Conservation (phyloP, 2,888 invertebrate species). For the Aelia acuminata region DNA sequence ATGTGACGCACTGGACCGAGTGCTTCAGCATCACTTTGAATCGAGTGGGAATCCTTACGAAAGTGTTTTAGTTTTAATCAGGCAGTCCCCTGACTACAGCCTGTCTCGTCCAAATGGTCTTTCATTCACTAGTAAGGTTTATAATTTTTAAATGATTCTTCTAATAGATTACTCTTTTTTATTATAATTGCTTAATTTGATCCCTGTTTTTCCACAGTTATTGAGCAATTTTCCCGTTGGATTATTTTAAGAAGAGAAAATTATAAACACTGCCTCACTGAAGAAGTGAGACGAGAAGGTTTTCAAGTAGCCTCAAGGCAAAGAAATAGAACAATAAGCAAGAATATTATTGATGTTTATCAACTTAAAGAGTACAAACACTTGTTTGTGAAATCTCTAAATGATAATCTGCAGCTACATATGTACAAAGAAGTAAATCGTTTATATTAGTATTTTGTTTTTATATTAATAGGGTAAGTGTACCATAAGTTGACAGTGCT, state of each 20-base stretch:
- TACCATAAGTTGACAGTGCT: no score
- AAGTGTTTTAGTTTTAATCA: slow-evolving; percentile 74
- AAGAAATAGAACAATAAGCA: slow-evolving; percentile 76
- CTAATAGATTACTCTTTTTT: background rate
- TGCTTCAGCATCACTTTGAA: slow-evolving; percentile 72
- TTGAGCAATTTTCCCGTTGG: slow-evolving; percentile 70
- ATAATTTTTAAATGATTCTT: background rate
- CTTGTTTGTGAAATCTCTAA: slow-evolving; percentile 76
- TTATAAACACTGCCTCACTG: slow-evolving; percentile 71
- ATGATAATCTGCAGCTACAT: slow-evolving; percentile 73
- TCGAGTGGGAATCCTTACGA: slow-evolving; percentile 74
- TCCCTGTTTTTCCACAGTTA: slow-evolving; percentile 68
- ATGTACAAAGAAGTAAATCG: slow-evolving; percentile 78
- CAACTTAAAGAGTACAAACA: slow-evolving; percentile 76
- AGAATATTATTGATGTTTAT: slow-evolving; percentile 77
- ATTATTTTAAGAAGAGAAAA: slow-evolving; percentile 68
- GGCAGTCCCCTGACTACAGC: slow-evolving; percentile 76
- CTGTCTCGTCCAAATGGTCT: slow-evolving; percentile 77
- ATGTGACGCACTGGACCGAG: slow-evolving; percentile 72
- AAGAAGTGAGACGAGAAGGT: slow-evolving; percentile 78
- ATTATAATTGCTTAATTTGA: background rate
- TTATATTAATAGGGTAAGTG: background rate
- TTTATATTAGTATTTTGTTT: background rate
- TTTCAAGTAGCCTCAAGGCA: slow-evolving; percentile 81
- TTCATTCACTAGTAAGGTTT: slow-evolving; percentile 70